Evolutionary conservation across 2,888 invertebrate genomes (phyloP), one percentile per base, ranked within the genome.

Genomic region (Caenorhabditis sp.): DNA sequence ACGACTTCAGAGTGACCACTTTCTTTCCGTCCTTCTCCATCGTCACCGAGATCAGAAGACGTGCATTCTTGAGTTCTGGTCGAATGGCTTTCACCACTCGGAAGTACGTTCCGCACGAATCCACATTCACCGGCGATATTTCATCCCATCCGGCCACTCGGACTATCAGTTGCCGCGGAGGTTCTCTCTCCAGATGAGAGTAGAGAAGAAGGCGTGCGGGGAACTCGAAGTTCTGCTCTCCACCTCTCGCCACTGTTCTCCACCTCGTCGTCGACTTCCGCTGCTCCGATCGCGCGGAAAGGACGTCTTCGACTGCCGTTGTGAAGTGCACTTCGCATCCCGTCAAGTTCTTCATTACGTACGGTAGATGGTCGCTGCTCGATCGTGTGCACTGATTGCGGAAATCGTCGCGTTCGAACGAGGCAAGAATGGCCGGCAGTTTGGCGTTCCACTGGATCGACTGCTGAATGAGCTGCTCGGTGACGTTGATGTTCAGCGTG

Each of bases 1-100:
- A 95, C 8, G 97, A 97, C 75, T 96, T 93, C 15, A 98, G 93
- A 8, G 95, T 94, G 59, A 96, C 94, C 83, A 97, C 91, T 90
- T 98, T 98, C 85, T 95, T 93, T 0, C 97, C 97, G 1, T 95
- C 95, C 0, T 96, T 96, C 90, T 96, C 95, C 79, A 96, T 91
- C 0, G 94, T 93, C 17, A 99, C 95, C 82, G 94, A 94, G 88
- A 97, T 94, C 48, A 98, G 95, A 26, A 98, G 92, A 59, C 96
- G 92, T 0, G 94, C 94, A 83, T 93, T 92, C 4, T 77, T 72
- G 17, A 79, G 43, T n/a, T 79, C 76, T 17, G 63, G 50, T 27
- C 71, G 61, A 8, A 74, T 43, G n/a, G 82, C 79, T 52, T 81
- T 83, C 20, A 90, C 89, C 50, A 90, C 87, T 52, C 92, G 87